Base-by-base conservation (phyloP, 2,888 invertebrate genomes). In the Tricholauxania praeusta region DNA sequence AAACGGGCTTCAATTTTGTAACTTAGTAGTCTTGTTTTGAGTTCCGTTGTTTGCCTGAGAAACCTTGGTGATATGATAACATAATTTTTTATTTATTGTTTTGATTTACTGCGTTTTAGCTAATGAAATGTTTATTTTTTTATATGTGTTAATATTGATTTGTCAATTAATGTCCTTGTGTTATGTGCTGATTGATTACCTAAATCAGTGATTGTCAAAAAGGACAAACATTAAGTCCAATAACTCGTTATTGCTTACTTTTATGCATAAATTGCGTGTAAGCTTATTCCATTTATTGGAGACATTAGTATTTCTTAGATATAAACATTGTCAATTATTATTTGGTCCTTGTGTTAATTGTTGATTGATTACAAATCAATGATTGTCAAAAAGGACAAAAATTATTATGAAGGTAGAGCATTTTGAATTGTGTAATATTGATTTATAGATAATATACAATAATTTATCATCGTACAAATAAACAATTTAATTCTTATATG, bases 201-300 rank as follows among this genome's bases (percentile, higher is more conserved):
- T 78, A 80, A 79, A 75, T 81, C 82, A 80, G 83, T 78, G 80
- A 84, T 83, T 79, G 85, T 85, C 86, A 82, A 82, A 83, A 79
- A 83, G 83, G 85, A 85, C 86, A 78, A 70, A 87, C 70, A 87
- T 53, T 68, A 81, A 82, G 72, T 79, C 80, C 81, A 81, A 80
- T 80, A 79, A 78, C 81, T 85, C 83, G 83, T 84, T 84, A 83
- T 81, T 83, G 81, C 79, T 81, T 79, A 76, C 78, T 79, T 77
- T 72, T 70, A 28, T 77, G 64, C 22, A 63, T 55, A 75, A 52
- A 48, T 68, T 62, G 80, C 80, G 75, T 79, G 78, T 77, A 71
- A 79, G 76, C 82, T 83, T 82, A 2, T 81, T 85, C 83, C 84
- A 84, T 81, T 78, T 81, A 77, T 83, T 82, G 80, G 81, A 79